Conservation (phyloP, 2,797 vertebrate genomes). For the Eidolon dupreanum region DNA sequence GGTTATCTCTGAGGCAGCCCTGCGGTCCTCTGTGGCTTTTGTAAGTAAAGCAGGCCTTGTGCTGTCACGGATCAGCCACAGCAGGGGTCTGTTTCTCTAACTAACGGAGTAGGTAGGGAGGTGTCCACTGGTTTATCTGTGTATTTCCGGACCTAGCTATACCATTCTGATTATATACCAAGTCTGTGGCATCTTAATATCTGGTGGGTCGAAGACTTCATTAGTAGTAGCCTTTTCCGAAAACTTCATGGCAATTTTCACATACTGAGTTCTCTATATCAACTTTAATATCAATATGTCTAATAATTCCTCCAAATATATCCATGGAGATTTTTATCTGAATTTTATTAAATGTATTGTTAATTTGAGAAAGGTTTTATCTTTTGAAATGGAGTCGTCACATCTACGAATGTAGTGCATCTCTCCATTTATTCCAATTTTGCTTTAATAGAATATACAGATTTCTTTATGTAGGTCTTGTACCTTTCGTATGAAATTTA, state of each 20-base stretch:
- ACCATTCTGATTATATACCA: rapidly evolving
- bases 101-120: rapidly evolving
- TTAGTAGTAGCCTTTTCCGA: background rate
- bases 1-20: background rate
- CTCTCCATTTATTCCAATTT: background rate
- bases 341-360: background rate
- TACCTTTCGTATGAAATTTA: background rate
- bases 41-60: background rate
- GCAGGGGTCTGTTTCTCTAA: rapidly evolving
- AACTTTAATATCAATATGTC: background rate
- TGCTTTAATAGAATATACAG: background rate
- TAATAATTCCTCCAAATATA: background rate
- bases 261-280: background rate
- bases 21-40: rapidly evolving
- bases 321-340: background rate
- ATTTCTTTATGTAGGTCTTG: background rate
- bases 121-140: rapidly evolving
- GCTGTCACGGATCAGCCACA: rapidly evolving
- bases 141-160: rapidly evolving
- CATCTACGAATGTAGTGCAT: background rate
- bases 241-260: background rate
- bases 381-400: background rate
- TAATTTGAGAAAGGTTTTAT: background rate
- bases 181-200: background rate
- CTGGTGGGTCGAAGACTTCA: background rate